These are phyloP conservation scores for Acrobasis repandana DNA, from an alignment of 2,888 invertebrate species.

Conservation along the genomic window DNA sequence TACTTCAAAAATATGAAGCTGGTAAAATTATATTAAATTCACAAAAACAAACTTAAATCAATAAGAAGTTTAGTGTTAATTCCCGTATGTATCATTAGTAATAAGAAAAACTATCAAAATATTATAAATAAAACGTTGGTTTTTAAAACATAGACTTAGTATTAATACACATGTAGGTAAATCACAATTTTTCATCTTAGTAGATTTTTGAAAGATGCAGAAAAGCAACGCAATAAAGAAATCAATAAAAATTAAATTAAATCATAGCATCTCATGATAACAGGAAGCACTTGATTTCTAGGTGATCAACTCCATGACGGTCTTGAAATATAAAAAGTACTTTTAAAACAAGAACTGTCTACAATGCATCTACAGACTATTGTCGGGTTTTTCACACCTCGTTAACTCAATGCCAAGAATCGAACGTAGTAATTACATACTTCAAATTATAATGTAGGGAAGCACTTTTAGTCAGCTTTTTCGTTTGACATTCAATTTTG, in stretches of 20 bases:
- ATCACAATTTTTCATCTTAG: no score
- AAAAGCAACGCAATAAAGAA: background rate
- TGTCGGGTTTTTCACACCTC: slow-evolving; percentile 21
- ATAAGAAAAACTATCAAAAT: no score
- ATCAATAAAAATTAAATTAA: background rate
- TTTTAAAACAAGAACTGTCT: slow-evolving; percentile 17
- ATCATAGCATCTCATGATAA: background rate
- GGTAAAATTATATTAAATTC: no score
- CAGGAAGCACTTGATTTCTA: slow-evolving; percentile 21
- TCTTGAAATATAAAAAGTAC: slow-evolving; percentile 13
- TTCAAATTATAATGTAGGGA: background rate
- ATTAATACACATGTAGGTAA: no score
- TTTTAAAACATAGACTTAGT: no score
- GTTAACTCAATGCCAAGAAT: slow-evolving; percentile 12
- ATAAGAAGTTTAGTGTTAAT: no score
- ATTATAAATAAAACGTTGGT: no score
- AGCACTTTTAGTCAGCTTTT: slow-evolving; percentile 2
- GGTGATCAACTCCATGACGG: slow-evolving; percentile 36
- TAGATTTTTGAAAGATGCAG: no score
- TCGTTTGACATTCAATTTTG: background rate
- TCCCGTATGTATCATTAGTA: no score
- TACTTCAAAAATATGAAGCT: no score
- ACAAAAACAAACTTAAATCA: no score
- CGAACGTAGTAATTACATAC: background rate
- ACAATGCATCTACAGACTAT: slow-evolving; percentile 8